Evolutionary conservation across 64 coral and sea anemone species (phyloP).

Genomic region (Stichodactyla mertensii): DNA sequence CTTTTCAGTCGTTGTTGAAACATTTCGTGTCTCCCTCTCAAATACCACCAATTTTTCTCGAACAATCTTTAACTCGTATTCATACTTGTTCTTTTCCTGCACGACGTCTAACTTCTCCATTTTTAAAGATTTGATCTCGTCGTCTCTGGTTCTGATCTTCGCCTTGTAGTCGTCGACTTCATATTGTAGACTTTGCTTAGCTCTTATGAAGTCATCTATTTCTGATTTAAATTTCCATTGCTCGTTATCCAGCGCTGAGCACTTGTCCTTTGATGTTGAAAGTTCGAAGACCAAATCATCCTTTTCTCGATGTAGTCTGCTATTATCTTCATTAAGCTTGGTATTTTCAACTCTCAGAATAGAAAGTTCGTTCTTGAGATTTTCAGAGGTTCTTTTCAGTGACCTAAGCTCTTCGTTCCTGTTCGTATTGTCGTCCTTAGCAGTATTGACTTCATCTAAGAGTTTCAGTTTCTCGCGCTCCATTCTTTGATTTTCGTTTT

Average conservation of each 20-base stretch:
- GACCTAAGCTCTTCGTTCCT: constrained; percentile 1
- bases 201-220: constrained; percentile 21
- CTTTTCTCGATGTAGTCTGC: constrained; percentile 25
- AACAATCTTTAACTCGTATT: constrained; percentile 53
- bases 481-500: constrained; percentile 19
- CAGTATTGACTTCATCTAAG: neutral
- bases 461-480: constrained; percentile 27
- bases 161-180: neutral
- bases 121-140: neutral
- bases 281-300: constrained; percentile 62
- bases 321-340: constrained; percentile 15
- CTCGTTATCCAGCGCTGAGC: constrained; percentile 52
- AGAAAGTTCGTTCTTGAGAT: neutral
- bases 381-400: constrained; percentile 27
- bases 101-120: neutral
- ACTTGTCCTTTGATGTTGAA: constrained; percentile 59
- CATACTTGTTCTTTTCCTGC: constrained; percentile 64
- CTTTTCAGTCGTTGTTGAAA: constrained; percentile 40
- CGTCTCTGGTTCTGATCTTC: neutral
- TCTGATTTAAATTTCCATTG: constrained; percentile 32
- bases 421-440: neutral
- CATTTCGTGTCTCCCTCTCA: constrained; percentile 50
- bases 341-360: neutral
- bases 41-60: constrained; percentile 51
- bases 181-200: neutral